These are phyloP conservation scores for Hyposmocoma kahamanoa DNA, from an alignment of 1,140 invertebrate genomes.

Conservation along the genomic window DNA sequence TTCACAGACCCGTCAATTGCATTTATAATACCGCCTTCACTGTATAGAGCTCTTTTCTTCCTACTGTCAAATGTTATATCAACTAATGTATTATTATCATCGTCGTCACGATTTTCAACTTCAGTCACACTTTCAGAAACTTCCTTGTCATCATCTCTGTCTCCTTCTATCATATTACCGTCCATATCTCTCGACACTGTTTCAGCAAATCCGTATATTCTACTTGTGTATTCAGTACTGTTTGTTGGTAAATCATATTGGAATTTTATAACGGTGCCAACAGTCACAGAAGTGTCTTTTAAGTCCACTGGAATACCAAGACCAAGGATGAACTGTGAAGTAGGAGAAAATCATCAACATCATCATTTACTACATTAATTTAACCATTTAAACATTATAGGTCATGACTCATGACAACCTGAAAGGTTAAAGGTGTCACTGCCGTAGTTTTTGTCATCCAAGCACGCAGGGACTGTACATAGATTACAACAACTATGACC, in stretches of 20 bases:
- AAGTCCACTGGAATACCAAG: slow-evolving; percentile 79
- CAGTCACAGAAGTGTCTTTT: slow-evolving; percentile 76
- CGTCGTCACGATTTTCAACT: slow-evolving; percentile 13
- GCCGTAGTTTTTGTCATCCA: too few relatives aligned
- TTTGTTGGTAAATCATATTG: slow-evolving; percentile 77
- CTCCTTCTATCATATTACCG: slow-evolving; percentile 24
- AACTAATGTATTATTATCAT: slow-evolving; percentile 51
- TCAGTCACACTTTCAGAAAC: slow-evolving; percentile 17
- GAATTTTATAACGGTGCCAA: slow-evolving; percentile 78
- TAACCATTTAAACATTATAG: too few relatives aligned
- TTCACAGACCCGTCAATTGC: slow-evolving; percentile 21
- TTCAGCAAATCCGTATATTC: slow-evolving; percentile 72
- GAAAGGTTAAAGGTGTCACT: too few relatives aligned
- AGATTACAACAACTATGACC: too few relatives aligned
- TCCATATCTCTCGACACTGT: slow-evolving; percentile 55
- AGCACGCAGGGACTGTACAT: too few relatives aligned
- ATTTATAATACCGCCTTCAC: slow-evolving; percentile 48
- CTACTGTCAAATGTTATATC: slow-evolving; percentile 58
- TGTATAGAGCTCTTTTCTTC: slow-evolving; percentile 45
- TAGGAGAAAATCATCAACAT: background rate
- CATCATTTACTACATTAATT: too few relatives aligned
- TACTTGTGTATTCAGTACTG: slow-evolving; percentile 75
- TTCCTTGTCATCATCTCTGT: slow-evolving; percentile 21
- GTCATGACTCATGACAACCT: too few relatives aligned
- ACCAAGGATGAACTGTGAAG: slow-evolving; percentile 77